Base-by-base conservation (phyloP, 2,888 invertebrate species). In the Phaonia tiefii region DNA sequence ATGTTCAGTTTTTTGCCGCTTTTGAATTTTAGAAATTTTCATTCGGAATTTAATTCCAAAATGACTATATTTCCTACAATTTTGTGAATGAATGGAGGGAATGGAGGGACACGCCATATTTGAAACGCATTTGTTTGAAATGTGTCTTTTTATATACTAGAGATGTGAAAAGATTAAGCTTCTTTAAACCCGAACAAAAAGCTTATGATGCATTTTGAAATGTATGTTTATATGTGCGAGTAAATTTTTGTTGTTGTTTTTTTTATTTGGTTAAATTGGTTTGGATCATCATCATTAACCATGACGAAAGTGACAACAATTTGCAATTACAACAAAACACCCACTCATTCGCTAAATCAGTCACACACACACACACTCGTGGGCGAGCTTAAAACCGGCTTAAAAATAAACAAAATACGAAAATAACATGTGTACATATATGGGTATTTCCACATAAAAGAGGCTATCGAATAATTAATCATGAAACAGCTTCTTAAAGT, bases 221-320 rank as follows among this genome's bases (percentile, higher is more conserved):
- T 31, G 31, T 70, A 74, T 79, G 54, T 69, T 78, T 65, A 71
- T 54, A 78, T 49, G 15, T 69, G 31, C 31, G 3, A 31, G 8
- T 31, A 5, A 31, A 31, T 22, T 74, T 39, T 15, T 26, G 49
- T 56, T 69, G 54, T 25, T 17, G 44, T 11, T 54, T 13, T 54
- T 2, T 20, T 49, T 8, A 49, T 49, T 8, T 49, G 49, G 15
- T 8, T 3, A 7, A 20, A 8, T 17, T 31, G 37, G 60, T 37
- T 63, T 37, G 42, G 39, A 63, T 39, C 15, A 60, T n/a, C 39
- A 20, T 1, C 10, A 58, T 11, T 10, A 13, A 58, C 39, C 1
- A 13, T 10, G 22, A 20, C 2, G 17, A n/a, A n/a, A n/a, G n/a
- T n/a, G n/a, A 51, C 31, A 51, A 22, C 25, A 54, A 31, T 31